Base-by-base conservation (phyloP, 1,140 invertebrate species). In the Drosophila murphyi region DNA sequence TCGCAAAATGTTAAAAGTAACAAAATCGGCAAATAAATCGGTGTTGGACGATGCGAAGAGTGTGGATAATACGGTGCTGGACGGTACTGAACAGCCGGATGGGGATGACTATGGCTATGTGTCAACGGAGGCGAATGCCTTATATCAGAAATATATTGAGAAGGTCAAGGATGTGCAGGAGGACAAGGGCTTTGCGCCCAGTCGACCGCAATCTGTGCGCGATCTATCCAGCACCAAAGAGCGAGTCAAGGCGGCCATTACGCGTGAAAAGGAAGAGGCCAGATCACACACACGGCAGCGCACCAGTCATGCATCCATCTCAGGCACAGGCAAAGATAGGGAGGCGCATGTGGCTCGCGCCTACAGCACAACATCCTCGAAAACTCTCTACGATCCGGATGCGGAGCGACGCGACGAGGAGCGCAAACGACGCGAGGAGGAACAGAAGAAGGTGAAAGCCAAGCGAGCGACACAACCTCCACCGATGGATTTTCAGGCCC, bases 21-120 rank as follows among this genome's bases (percentile, higher is more conserved):
- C 97, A 29, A 98, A 98, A 93, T 96, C 97, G 56, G 96, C 97
- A 0, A 97, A 97, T 91, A 97, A 97, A 92, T 96, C 97, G 5
- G 97, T 96, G 3, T 93, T 98, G 62, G 95, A 95, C 57, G 97
- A 97, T 94, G 96, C 96, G 59, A 93, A 96, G 60, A 96, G 97
- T 87, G 52, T 55, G 52, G 72, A 80, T 12, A 71, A 59, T 41
- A 34, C 20, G 57, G 37, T 4, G 12, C 32, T 32, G 45, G n/a
- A n/a, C 2, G 94, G 94, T n/a, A 95, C 95, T 20, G 95, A 54
- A 12, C 71, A 48, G 78, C 95, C 4, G 94, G 97, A 97, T 86
- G 96, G 97, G 92, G 97, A 98, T 94, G 97, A 98, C 90, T 98
- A 98, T 91, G 96, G 97, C 4, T 98, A 97, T 90, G 96, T 96